These are phyloP conservation scores for Drosophila teissieri DNA, from an alignment of 1,140 invertebrate genomes.

Conservation along the genomic window DNA sequence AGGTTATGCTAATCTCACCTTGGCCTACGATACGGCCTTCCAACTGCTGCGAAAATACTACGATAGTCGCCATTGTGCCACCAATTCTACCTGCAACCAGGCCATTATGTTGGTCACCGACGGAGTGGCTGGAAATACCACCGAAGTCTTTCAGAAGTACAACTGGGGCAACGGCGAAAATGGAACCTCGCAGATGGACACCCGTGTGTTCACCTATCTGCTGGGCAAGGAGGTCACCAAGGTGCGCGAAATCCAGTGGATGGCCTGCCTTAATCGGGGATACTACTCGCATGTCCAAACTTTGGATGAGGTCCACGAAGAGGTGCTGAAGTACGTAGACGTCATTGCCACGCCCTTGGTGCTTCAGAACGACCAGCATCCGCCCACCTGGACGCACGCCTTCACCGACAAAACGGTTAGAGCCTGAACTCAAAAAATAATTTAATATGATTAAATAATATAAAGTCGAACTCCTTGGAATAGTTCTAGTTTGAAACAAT, in stretches of 20 bases:
- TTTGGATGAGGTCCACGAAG: slow-evolving; percentile 95
- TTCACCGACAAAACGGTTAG: slow-evolving; percentile 93
- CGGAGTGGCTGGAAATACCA: slow-evolving; percentile 95
- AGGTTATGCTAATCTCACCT: slow-evolving; percentile 94
- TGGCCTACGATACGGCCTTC: slow-evolving; percentile 94
- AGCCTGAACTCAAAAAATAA: no score
- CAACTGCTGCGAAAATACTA: slow-evolving; percentile 90
- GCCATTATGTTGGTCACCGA: slow-evolving; percentile 99
- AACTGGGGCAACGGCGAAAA: slow-evolving; percentile 90
- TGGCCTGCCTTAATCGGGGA: slow-evolving; percentile 98
- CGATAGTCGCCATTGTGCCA: slow-evolving; percentile 86
- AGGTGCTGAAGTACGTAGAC: slow-evolving; percentile 96
- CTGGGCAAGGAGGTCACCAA: slow-evolving; percentile 98
- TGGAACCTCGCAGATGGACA: slow-evolving; percentile 88
- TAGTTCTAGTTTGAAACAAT: no score
- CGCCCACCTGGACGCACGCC: slow-evolving; percentile 94
- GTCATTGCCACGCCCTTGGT: slow-evolving; percentile 95
- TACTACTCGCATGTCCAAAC: slow-evolving; percentile 97
- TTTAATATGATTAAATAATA: no score
- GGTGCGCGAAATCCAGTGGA: slow-evolving; percentile 95
- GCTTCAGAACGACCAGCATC: slow-evolving; percentile 90
- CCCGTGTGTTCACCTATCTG: slow-evolving; percentile 98
- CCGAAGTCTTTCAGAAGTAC: slow-evolving; percentile 93
- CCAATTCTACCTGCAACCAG: slow-evolving; percentile 93
- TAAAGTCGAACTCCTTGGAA: no score